Evolutionary conservation across 1,140 invertebrate species (phyloP).

Genomic region (Lasioglossum baleicum): DNA sequence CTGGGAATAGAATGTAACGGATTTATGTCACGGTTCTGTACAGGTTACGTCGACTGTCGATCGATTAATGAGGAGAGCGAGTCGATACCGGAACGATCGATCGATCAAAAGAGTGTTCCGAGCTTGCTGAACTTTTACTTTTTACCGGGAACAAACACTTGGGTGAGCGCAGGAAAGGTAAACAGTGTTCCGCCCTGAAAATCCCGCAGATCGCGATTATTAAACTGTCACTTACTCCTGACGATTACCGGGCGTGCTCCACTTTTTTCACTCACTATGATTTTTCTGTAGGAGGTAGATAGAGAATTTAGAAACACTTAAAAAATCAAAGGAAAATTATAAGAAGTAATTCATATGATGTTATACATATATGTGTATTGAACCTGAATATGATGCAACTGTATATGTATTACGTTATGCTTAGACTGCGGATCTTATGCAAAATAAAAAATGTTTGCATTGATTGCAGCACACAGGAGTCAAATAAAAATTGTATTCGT

Average conservation of each 20-base stretch:
- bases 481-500: no score
- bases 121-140: conserved; percentile 46
- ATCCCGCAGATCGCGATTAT: neutral
- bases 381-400: no score
- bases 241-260: no score
- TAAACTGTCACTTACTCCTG: neutral
- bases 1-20: neutral
- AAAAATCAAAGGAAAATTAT: no score
- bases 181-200: conserved; percentile 41
- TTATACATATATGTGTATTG: no score
- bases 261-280: neutral
- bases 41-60: neutral
- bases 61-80: conserved; percentile 38
- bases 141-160: conserved; percentile 18
- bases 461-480: no score
- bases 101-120: conserved; percentile 46
- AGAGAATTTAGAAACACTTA: no score
- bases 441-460: no score
- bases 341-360: no score
- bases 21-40: conserved; percentile 5
- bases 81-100: conserved; percentile 19
- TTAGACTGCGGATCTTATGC: no score
- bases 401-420: no score
- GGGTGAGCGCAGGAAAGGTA: neutral
- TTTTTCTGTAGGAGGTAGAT: no score